phyloP scores from a whole-genome alignment of 1,140 invertebrate genomes.

The Hypothenemus hampei region DNA sequence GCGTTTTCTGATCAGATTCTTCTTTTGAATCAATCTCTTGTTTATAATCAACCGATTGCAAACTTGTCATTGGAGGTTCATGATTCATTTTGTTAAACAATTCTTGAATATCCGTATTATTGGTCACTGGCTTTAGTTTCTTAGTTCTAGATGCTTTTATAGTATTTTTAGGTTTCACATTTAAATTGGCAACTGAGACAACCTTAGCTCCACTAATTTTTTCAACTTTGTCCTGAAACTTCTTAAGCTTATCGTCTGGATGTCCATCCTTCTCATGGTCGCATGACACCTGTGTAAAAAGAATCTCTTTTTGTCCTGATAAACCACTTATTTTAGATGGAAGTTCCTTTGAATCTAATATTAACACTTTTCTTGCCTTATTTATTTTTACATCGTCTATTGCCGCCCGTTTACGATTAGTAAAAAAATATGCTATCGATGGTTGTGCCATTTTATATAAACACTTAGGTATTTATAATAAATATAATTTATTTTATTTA shows the following conservation, averaged over 20 bases:
- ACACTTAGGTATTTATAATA: too few species aligned
- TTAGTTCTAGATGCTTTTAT: slow-evolving; percentile 13
- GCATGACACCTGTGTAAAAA: slow-evolving; percentile 13
- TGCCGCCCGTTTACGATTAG: slow-evolving; percentile 62
- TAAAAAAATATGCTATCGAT: slow-evolving; percentile 63
- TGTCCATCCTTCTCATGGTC: slow-evolving; percentile 16
- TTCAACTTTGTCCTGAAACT: slow-evolving; percentile 27
- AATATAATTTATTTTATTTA: slow-evolving; percentile 15
- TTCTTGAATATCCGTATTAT: slow-evolving; percentile 28
- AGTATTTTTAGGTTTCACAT: slow-evolving; percentile 13
- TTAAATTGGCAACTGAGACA: not conserved
- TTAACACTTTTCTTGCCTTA: slow-evolving; percentile 56
- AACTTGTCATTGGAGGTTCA: too few species aligned
- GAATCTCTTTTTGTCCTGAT: slow-evolving; percentile 8
- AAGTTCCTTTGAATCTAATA: slow-evolving; percentile 42
- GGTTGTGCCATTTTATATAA: slow-evolving; percentile 59
- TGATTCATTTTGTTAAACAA: slow-evolving; percentile 30
- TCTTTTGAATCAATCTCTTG: slow-evolving; percentile 2
- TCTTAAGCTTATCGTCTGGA: slow-evolving; percentile 10
- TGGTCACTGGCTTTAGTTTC: slow-evolving; percentile 15
- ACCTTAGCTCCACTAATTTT: slow-evolving; percentile 20
- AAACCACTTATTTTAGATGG: slow-evolving; percentile 5
- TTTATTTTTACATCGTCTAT: slow-evolving; percentile 57
- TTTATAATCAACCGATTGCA: not conserved
- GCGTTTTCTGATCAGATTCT: slow-evolving; percentile 31